Conservation (phyloP, 1,140 invertebrate genomes). For the Hormaphis cornu region DNA sequence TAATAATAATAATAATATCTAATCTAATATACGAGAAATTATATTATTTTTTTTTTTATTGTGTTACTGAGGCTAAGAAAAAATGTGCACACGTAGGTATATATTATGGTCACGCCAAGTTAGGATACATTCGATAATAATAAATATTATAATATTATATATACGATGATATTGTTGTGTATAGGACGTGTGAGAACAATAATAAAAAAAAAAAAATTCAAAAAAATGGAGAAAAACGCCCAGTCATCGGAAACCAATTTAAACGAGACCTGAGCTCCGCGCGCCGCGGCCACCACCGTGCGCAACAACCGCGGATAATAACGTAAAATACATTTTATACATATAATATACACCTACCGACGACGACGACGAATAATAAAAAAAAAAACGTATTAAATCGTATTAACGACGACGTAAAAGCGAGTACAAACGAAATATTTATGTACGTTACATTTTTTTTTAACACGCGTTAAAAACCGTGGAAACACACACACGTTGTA, state of each 20-base stretch:
- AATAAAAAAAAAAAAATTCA: background rate
- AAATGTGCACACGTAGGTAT: background rate
- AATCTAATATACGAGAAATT: background rate
- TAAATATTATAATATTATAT: slow-evolving; percentile 10
- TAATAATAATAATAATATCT: too few relatives aligned
- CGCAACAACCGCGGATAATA: too few relatives aligned
- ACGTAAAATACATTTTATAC: too few relatives aligned
- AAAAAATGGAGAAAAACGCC: slow-evolving; percentile 4
- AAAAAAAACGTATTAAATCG: slow-evolving; percentile 1
- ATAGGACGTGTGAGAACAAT: background rate
- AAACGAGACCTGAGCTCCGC: too few relatives aligned
- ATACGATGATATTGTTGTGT: background rate
- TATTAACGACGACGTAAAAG: background rate
- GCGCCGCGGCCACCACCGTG: background rate
- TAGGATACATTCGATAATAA: background rate
- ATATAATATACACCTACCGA: too few relatives aligned
- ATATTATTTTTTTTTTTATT: background rate
- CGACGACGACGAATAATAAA: background rate
- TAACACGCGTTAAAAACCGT: background rate
- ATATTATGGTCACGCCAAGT: background rate
- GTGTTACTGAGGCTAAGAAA: background rate
- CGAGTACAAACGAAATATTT: background rate
- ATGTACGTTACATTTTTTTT: too few relatives aligned
- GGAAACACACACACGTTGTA: background rate
- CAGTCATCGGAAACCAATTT: slow-evolving; percentile 22